These are phyloP conservation scores for Sardina pilchardus DNA, from an alignment of 2,113 vertebrate genomes.

Conservation along the genomic window DNA sequence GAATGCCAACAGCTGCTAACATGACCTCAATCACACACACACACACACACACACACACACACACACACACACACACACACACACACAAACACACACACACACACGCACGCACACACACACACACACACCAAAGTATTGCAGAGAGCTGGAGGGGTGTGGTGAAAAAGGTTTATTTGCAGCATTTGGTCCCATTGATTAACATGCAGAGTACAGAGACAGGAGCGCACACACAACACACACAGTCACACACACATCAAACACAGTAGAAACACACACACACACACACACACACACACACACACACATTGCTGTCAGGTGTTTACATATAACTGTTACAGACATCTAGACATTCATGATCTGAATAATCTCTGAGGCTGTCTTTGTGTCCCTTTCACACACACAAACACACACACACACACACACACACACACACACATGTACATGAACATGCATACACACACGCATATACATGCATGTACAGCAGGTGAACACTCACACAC, in stretches of 20 bases:
- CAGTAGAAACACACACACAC: background rate
- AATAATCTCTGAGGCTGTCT: too few species aligned
- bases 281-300: background rate
- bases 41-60: background rate
- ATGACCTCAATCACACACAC: background rate
- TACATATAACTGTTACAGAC: background rate
- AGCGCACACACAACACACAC: background rate
- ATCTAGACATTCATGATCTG: background rate
- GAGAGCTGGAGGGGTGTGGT: background rate
- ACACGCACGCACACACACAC: background rate
- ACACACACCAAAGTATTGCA: background rate
- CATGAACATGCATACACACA: background rate
- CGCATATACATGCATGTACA: too few species aligned
- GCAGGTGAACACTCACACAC: background rate
- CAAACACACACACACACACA: background rate
- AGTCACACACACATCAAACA: too few species aligned
- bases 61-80: background rate
- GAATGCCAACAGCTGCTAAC: constrained; percentile 48
- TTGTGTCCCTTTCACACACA: too few species aligned
- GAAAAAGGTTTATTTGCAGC: background rate
- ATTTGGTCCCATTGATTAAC: background rate
- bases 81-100: too few species aligned
- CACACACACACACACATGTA: background rate
- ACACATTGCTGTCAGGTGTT: background rate
- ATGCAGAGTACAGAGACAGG: background rate